Base-by-base conservation (phyloP, 1,140 invertebrate species). In the Panagrolaimus sp. region DNA sequence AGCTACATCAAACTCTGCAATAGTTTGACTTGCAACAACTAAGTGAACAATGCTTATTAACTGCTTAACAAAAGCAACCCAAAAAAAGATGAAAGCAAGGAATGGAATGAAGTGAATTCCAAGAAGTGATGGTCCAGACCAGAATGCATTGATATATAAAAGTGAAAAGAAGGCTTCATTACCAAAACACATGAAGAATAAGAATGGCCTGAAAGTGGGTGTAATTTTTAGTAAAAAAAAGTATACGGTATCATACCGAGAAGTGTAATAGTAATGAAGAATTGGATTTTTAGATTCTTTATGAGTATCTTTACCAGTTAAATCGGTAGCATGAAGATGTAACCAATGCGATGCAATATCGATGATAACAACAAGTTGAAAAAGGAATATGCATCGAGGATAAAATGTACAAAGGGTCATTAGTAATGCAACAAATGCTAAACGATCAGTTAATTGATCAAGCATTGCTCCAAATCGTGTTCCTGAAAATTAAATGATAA, bases 261-360 rank as follows among this genome's bases (percentile, higher is more conserved):
- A 82, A n/a, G 80, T 82, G 69, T 82, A 82, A 65, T 82, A 82
- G 27, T 79, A 69, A 45, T 82, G 66, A 1, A 82, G 70, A 43
- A 82, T 64, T 16, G 73, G 72, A 65, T 82, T 82, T 2, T 61
- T 66, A 1, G 76, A 79, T 8, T 57, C 44, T 67, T 82, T 82
- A 67, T 82, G 80, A 8, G 73, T 70, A 25, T 31, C 51, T 20
- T 68, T 69, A 0, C 72, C 67, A 42, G 72, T 70, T 44, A 77
- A 68, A 61, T 79, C 77, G 1, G 16, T 57, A 9, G 77, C 81
- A 65, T 82, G 81, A 42, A 96, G 87, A 83, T 93, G 96, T 68
- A 99, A 88, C 96, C 96, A 99, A 82, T 99, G 96, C 77, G 94
- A 95, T 48, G 92, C 89, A 71, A 99, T 92, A 83, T 99, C 96